Base-by-base conservation (phyloP, 1,140 invertebrate genomes). In the Pollicipes pollicipes region DNA sequence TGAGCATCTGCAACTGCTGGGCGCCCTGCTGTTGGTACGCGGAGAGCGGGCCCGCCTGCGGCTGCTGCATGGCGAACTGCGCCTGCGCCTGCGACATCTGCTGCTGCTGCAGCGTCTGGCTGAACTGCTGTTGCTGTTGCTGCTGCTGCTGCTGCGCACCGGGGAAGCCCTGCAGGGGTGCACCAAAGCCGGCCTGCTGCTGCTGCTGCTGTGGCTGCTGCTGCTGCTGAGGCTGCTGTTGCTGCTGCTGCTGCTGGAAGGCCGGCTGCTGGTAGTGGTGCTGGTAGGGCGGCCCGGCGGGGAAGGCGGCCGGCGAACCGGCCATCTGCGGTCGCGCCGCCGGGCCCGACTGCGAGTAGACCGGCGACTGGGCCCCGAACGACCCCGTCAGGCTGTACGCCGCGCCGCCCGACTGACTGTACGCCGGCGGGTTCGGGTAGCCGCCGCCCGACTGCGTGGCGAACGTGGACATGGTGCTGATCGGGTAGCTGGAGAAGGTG, bases 31-130 rank as follows among this genome's bases (percentile, higher is more conserved):
- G 45, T 21, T 58, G 45, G 6, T 58, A 21, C 45, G 45, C 45
- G 2, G 45, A 58, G 45, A 17, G 24, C 45, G 45, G 6, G 6
- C 17, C 13, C 45, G 13, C 13, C 45, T 58, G 45, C 45, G 13
- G 45, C 45, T 58, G 45, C 45, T 58, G 45, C 45, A 58, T 58
- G 45, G 45, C 45, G 45, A 58, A 58, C 45, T 58, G 45, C 45
- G 45, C 45, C 6, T 58, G 45, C n/a, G n/a, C n/a, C n/a, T n/a
- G n/a, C n/a, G n/a, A n/a, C 45, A 58, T 6, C 45, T 58, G 45
- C 8, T 58, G 45, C 45, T 58, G 45, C 45, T 58, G 45, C 45
- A 58, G 8, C 45, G 45, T 21, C 45, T 58, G 45, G 21, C 45
- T 58, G 45, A 58, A 58, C 45, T 58, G 45, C 16, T 4, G 32